Conservation (phyloP, 2,888 invertebrate species). For the Lacanobia oleracea region DNA sequence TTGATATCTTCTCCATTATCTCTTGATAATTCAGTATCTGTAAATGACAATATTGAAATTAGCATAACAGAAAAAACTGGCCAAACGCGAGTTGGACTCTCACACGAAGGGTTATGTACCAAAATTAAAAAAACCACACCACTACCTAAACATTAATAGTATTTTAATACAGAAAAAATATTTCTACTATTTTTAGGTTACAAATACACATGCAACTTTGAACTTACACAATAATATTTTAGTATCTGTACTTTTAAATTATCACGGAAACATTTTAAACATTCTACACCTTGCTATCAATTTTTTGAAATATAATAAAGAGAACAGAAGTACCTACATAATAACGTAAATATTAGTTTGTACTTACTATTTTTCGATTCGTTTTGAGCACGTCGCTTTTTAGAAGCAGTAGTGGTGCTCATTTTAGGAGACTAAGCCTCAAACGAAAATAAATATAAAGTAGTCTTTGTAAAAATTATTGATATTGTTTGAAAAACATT, state of each 20-base stretch:
- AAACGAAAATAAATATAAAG: neutral
- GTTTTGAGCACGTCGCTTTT: constrained; percentile 66
- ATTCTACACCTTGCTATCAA: neutral
- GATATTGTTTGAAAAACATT: too few species aligned
- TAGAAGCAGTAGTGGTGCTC: constrained; percentile 42
- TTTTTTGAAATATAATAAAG: neutral
- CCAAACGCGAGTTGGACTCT: too few species aligned
- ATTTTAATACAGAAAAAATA: neutral
- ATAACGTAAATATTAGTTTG: neutral
- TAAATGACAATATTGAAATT: constrained; percentile 29
- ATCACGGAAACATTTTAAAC: neutral
- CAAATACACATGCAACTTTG: neutral
- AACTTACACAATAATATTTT: neutral
- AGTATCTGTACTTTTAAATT: too few species aligned
- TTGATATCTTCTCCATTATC: constrained; percentile 24
- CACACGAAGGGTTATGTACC: too few species aligned
- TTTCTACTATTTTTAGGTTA: constrained; percentile 13
- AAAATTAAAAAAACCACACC: too few species aligned
- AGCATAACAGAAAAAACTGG: neutral
- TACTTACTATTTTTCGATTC: constrained; percentile 61
- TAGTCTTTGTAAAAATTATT: neutral
- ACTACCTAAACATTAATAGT: too few species aligned
- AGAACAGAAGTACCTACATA: neutral
- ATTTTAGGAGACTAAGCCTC: constrained; percentile 22
- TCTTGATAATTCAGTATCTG: constrained; percentile 35